These are phyloP conservation scores for Meloidogyne hapla DNA, from an alignment of 1,140 invertebrate genomes.

Conservation along the genomic window DNA sequence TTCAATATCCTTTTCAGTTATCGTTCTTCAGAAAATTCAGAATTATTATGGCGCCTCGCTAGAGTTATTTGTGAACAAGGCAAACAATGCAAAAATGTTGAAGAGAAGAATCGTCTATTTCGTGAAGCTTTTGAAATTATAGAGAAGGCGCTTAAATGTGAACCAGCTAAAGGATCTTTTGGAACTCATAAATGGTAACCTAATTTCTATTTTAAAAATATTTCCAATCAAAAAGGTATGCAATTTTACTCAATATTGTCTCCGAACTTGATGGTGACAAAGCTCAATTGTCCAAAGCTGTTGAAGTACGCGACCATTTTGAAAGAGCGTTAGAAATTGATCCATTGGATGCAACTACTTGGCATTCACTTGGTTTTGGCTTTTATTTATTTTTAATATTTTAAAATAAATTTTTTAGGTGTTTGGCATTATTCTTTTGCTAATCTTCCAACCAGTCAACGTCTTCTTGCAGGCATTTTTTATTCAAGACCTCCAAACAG, in stretches of 20 bases:
- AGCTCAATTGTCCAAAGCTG: conserved; percentile 45
- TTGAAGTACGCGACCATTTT: conserved; percentile 54
- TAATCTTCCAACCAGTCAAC: conserved; percentile 46
- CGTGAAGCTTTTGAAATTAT: conserved; percentile 53
- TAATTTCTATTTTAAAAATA: neutral
- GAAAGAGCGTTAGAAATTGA: conserved; percentile 60
- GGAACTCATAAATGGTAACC: conserved; percentile 60
- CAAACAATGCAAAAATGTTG: conserved; percentile 46
- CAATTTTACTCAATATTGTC: conserved; percentile 58
- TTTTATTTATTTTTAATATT: neutral
- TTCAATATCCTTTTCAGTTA: conserved; percentile 48
- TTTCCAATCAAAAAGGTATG: conserved; percentile 47
- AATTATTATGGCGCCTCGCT: conserved; percentile 57
- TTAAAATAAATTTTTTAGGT: conserved; percentile 37
- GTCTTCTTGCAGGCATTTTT: conserved; percentile 52
- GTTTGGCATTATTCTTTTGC: conserved; percentile 62
- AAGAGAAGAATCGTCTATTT: conserved; percentile 53
- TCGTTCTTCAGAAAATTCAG: conserved; percentile 45
- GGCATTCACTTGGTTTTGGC: conserved; percentile 57
- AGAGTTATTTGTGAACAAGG: conserved; percentile 60
- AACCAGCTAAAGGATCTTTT: conserved; percentile 46
- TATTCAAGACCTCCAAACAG: conserved; percentile 55
- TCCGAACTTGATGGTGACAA: conserved; percentile 61
- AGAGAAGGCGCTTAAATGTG: conserved; percentile 48
- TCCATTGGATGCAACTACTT: conserved; percentile 57